These are phyloP conservation scores for Pelecanus crispus DNA, from an alignment of 2,113 vertebrate genomes.

Conservation along the genomic window DNA sequence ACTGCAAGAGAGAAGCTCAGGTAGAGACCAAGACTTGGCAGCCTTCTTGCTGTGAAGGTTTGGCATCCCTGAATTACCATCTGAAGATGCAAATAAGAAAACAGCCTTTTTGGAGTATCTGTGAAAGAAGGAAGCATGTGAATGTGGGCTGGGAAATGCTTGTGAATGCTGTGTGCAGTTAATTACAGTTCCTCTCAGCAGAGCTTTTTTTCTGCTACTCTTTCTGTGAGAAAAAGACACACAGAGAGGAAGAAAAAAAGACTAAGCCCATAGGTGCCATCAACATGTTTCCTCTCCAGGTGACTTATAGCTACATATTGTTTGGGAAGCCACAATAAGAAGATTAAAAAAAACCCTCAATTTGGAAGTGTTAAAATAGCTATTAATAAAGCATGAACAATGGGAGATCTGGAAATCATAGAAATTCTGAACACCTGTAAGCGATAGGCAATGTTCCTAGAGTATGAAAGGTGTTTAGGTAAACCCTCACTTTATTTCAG, in stretches of 20 bases:
- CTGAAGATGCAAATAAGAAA: neutral
- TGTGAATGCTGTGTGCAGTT: neutral
- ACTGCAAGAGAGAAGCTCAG: neutral
- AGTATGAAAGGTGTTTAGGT: neutral
- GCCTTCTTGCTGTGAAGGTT: neutral
- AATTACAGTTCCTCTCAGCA: neutral
- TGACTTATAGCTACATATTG: neutral
- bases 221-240: neutral
- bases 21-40: neutral
- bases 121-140: neutral
- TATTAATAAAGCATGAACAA: neutral
- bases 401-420: neutral
- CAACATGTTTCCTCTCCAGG: neutral
- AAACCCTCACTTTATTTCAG: neutral
- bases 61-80: neutral
- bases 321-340: neutral
- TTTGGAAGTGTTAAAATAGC: neutral
- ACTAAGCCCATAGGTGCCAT: neutral
- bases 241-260: neutral
- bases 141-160: neutral
- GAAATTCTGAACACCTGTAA: neutral
- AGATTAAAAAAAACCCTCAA: fast-evolving
- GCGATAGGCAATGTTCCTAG: neutral
- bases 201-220: neutral
- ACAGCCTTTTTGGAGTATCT: neutral